Evolutionary conservation across 2,888 invertebrate genomes (phyloP).

Genomic region (Trachelus iudaicus): DNA sequence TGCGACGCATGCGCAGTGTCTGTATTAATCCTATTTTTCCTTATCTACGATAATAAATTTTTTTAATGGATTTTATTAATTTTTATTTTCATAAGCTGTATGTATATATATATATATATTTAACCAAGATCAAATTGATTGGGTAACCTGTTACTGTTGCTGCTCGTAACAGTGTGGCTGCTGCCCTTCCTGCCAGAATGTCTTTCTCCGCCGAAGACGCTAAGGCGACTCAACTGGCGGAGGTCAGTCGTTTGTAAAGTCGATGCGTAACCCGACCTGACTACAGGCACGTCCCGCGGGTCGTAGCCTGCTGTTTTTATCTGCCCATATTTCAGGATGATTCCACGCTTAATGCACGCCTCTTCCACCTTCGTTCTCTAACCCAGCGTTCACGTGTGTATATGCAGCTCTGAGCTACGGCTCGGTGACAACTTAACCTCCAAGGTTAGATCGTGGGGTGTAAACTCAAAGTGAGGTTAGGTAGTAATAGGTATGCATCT

Average conservation of each 20-base stretch:
- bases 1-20: no score
- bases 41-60: no score
- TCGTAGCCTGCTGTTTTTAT: constrained; percentile 64
- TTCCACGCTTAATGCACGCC: constrained; percentile 37
- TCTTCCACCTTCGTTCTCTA: constrained; percentile 26
- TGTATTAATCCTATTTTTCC: no score
- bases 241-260: constrained; percentile 59
- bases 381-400: background rate
- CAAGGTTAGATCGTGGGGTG: background rate
- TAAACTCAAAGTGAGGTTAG: background rate
- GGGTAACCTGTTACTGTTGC: constrained; percentile 10
- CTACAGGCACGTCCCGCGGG: constrained; percentile 49
- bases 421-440: constrained; percentile 56
- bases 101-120: background rate
- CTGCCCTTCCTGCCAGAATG: constrained; percentile 16
- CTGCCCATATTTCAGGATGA: constrained; percentile 62
- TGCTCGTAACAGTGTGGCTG: constrained; percentile 10
- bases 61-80: no score
- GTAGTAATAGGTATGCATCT: background rate
- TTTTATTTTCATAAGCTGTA: background rate
- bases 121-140: constrained; percentile 5
- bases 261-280: constrained; percentile 60
- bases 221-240: constrained; percentile 28
- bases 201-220: constrained; percentile 29
- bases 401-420: constrained; percentile 13